Base-by-base conservation (phyloP, 2,113 vertebrate genomes). In the Colinus virginianus region DNA sequence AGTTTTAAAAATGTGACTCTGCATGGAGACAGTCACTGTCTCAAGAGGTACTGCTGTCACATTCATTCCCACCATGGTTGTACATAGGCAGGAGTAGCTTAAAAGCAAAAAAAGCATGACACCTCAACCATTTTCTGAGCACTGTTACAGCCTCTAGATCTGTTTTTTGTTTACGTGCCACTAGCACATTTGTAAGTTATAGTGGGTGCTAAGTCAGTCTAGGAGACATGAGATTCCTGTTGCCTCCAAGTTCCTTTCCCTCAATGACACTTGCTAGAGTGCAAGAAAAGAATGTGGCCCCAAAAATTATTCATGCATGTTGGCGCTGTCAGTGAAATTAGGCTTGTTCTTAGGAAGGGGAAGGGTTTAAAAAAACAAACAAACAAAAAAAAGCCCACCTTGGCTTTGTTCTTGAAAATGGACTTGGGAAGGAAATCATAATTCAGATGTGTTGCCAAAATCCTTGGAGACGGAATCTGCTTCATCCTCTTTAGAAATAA, bases 401-500 rank as follows among this genome's bases (percentile, higher is more conserved):
- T 96, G 86, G 76, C 77, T 95, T 97, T 97, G 43, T 88, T 97
- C 90, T 94, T 90, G 78, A 96, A 89, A 93, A 97, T 36, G 64
- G 97, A 97, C 30, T 83, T 93, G 25, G 92, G 93, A 40, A 98
- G 81, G 45, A 69, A 91, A 59, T 96, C 94, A 17, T 93, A 97
- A 90, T 91, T 95, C 78, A 97, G 94, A 48, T 97, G 95, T 36
- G 96, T 96, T 91, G 97, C 88, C 85, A 98, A 53, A 91, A 98
- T 94, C 71, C 97, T 97, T 83, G 96, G 96, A n/a, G 97, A 97
- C 34, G 64, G 94, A 49, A 97, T 88, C 38, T 90, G 79, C 78
- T 97, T 96, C 95, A 97, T 97, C 78, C 95, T 96, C 97, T 98
- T 96, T 84, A 94, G 94, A 97, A 94, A 90, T 34, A 85, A 68